A percentile compares a stretch with the other conserved stretches of the same genome.
Conservation (phyloP, 2,113 vertebrate species). For the Cathartes aura region DNA sequence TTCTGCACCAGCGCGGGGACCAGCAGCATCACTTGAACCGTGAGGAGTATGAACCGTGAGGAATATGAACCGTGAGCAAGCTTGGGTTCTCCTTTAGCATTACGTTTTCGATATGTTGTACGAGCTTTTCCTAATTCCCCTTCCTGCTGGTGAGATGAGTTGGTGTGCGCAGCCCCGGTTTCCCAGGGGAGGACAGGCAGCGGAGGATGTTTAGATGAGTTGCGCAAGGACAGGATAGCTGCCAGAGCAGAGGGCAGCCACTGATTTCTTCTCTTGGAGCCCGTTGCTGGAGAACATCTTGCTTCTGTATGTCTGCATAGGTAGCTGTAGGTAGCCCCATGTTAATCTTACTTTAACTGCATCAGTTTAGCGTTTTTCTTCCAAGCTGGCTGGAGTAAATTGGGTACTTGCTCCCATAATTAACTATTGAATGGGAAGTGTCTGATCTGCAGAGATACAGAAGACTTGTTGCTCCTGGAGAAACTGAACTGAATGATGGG, state of each 20-base stretch:
- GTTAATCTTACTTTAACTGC: neutral
- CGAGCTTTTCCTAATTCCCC: neutral
- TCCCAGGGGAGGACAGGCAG: no score
- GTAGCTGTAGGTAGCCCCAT: neutral
- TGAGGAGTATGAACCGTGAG: neutral
- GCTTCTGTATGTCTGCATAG: neutral
- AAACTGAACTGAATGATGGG: neutral
- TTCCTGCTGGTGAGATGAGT: rapidly evolving
- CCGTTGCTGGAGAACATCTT: neutral
- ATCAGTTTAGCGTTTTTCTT: neutral
- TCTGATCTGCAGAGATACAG: neutral
- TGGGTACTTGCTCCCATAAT: neutral
- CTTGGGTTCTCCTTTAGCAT: neutral
- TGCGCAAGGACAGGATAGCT: no score
- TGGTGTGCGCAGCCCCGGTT: no score
- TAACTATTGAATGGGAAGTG: neutral
- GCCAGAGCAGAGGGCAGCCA: neutral
- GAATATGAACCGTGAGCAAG: neutral
- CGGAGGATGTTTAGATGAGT: neutral
- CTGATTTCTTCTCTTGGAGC: neutral
- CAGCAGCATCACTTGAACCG: no score
- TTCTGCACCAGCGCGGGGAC: neutral
- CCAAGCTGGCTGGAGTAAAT: neutral
- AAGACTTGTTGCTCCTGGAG: neutral
- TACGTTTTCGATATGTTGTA: rapidly evolving